These are phyloP conservation scores for Loxodonta africana DNA, from an alignment of 2,113 vertebrate genomes.

Conservation along the genomic window DNA sequence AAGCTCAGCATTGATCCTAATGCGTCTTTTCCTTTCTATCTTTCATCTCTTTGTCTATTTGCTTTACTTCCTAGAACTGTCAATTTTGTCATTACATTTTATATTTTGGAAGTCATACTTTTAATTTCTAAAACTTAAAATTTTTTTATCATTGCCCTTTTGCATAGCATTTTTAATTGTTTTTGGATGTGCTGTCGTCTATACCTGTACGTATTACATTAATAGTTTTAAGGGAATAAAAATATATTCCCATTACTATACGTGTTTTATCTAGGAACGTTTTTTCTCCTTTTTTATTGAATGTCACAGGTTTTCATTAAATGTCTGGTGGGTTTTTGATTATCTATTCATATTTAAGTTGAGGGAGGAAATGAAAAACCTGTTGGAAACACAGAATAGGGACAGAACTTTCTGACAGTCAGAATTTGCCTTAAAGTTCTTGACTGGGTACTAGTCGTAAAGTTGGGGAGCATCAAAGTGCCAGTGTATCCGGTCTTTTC, in stretches of 20 bases:
- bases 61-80: neutral
- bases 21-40: neutral
- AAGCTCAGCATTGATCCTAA: neutral
- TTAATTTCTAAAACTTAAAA: neutral
- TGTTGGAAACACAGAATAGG: neutral
- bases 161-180: neutral
- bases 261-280: neutral
- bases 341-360: neutral
- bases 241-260: neutral
- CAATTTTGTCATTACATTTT: neutral
- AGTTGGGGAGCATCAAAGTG: neutral
- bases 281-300: neutral
- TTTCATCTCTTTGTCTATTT: neutral
- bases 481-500: neutral
- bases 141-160: slow-evolving; percentile 7
- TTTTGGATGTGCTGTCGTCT: neutral
- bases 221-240: neutral
- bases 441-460: neutral
- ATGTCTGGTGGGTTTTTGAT: neutral
- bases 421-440: neutral
- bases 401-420: neutral
- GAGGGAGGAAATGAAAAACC: neutral
- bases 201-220: neutral
- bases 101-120: slow-evolving; percentile 10
- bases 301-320: slow-evolving; percentile 14